These are phyloP conservation scores for Moxostoma hubbsi DNA, from an alignment of 2,797 vertebrate genomes.

Conservation along the genomic window DNA sequence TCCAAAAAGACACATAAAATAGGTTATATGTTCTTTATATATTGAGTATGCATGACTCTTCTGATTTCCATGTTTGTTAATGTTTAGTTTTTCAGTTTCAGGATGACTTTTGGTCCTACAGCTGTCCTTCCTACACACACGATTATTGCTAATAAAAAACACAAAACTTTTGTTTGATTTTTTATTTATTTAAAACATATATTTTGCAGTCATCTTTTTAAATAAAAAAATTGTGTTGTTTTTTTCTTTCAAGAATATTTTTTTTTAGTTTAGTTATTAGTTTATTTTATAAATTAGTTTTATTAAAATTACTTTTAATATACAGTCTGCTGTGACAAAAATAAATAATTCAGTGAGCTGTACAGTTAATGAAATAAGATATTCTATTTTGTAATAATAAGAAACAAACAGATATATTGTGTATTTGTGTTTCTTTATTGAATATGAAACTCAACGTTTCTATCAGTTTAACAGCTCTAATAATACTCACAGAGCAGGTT, in stretches of 20 bases:
- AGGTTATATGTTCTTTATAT: background rate
- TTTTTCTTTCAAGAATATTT: no score
- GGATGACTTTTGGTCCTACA: constrained; percentile 73
- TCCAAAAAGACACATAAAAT: background rate
- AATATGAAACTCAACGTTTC: background rate
- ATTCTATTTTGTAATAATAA: background rate
- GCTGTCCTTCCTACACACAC: constrained; percentile 72
- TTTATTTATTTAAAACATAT: background rate
- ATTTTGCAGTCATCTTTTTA: no score
- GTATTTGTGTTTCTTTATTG: background rate
- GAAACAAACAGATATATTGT: background rate
- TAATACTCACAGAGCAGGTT: background rate
- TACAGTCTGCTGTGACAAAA: no score
- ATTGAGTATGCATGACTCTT: constrained; percentile 43
- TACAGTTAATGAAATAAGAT: no score
- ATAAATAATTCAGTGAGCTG: no score
- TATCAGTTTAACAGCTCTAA: background rate
- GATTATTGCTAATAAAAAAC: constrained; percentile 41
- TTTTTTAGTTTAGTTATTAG: no score
- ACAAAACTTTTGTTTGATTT: constrained; percentile 60
- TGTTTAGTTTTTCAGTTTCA: constrained; percentile 74
- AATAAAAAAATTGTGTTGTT: no score
- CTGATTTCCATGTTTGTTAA: constrained; percentile 54
- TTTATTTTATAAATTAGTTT: no score
- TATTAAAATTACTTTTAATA: no score